Percentiles rank a stretch among this genome's conserved stretches.
phyloP scores from a whole-genome alignment of 2,797 vertebrate species.

The Florisuga fusca region DNA sequence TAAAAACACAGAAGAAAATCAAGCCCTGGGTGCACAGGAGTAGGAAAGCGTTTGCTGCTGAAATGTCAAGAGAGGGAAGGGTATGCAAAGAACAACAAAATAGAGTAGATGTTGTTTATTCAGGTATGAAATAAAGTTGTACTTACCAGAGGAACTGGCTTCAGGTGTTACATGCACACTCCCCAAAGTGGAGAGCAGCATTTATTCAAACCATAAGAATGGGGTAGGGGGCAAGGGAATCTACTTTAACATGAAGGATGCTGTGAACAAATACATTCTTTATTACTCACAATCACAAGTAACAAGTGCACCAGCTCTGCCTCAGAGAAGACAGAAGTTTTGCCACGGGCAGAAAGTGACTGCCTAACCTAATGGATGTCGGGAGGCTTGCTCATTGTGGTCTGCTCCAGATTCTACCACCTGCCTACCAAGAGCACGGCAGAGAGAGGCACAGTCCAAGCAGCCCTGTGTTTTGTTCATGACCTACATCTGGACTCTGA shows the following conservation, averaged over 20 bases:
- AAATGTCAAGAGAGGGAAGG: background rate
- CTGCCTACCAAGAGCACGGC: background rate
- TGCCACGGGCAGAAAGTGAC: fast-evolving
- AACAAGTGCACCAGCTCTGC: background rate
- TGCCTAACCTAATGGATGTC: background rate
- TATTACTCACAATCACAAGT: background rate
- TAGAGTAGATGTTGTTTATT: background rate
- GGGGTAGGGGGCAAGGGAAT: background rate
- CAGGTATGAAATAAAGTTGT: conserved; percentile 28
- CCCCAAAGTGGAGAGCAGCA: conserved; percentile 32
- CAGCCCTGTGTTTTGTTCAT: background rate
- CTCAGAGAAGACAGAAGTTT: background rate
- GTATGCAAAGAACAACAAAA: background rate
- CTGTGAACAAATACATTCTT: background rate
- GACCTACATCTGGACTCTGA: background rate
- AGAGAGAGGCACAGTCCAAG: background rate
- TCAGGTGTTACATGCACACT: conserved; percentile 1
- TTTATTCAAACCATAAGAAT: background rate
- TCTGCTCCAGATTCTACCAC: background rate
- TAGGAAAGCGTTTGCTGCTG: background rate
- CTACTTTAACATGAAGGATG: background rate
- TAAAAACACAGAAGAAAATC: background rate
- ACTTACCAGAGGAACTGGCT: conserved; percentile 67
- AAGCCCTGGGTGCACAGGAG: background rate
- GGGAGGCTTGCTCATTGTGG: background rate